These are phyloP conservation scores for Philopedon plagiatum DNA, from an alignment of 2,888 invertebrate species.

Conservation along the genomic window DNA sequence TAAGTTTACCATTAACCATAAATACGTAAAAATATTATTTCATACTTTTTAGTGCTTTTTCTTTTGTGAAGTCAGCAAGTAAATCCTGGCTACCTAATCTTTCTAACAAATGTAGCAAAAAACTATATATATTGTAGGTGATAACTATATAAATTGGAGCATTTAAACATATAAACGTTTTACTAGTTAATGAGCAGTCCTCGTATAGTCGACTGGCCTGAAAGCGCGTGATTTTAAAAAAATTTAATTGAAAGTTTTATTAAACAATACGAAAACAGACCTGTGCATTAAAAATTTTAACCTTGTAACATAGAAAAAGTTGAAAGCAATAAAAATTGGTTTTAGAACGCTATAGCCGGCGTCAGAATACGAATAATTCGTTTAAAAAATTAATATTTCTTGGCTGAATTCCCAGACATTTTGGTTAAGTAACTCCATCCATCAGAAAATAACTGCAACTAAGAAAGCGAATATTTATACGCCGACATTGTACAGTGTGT, in stretches of 20 bases:
- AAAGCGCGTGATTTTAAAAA: not conserved
- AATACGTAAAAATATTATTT: too few relatives aligned
- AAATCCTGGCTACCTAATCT: too few relatives aligned
- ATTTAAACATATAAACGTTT: too few relatives aligned
- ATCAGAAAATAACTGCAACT: conserved; percentile 12
- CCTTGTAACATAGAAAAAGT: conserved; percentile 6
- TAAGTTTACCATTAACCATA: too few relatives aligned
- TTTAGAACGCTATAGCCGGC: not conserved
- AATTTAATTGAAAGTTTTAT: not conserved
- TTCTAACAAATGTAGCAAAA: too few relatives aligned
- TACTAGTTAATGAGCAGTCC: not conserved
- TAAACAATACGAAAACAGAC: not conserved
- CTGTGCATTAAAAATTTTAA: not conserved
- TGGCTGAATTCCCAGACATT: not conserved
- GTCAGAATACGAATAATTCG: not conserved
- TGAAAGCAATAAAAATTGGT: not conserved
- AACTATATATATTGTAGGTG: too few relatives aligned
- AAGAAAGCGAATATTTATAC: conserved; percentile 9
- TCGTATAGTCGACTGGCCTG: not conserved
- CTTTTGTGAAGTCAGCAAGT: too few relatives aligned
- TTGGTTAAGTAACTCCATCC: conserved; percentile 33
- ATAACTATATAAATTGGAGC: too few relatives aligned
- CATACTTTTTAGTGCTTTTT: too few relatives aligned
- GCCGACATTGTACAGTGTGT: conserved; percentile 18
- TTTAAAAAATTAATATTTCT: not conserved